These are phyloP conservation scores for Coenonympha arcania DNA, from an alignment of 2,888 invertebrate genomes.

Conservation along the genomic window DNA sequence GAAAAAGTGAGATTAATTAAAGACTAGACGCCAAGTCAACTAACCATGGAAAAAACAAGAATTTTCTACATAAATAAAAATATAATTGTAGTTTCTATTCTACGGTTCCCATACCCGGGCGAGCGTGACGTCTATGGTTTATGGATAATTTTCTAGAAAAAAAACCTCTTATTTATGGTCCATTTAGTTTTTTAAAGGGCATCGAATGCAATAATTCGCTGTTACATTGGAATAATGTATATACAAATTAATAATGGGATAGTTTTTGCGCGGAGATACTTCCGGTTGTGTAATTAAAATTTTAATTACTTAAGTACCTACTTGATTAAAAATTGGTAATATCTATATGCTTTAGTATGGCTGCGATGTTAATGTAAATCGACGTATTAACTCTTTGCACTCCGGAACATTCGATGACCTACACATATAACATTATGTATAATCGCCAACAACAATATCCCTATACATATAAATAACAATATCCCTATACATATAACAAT, in stretches of 20 bases:
- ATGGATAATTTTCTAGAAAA: conserved; percentile 15
- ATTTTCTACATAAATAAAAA: conserved; percentile 1
- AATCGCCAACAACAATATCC: no score
- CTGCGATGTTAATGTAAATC: no score
- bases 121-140: conserved; percentile 14
- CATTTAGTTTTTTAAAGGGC: conserved; percentile 30
- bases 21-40: neutral
- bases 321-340: no score
- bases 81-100: conserved; percentile 8
- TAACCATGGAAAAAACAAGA: conserved; percentile 1
- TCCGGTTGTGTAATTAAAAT: neutral
- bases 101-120: conserved; percentile 11
- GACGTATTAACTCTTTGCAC: no score
- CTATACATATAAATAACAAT: no score
- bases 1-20: no score
- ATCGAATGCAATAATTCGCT: conserved; percentile 3
- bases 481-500: no score
- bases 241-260: neutral
- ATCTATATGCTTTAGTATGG: no score
- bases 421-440: no score
- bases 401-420: no score
- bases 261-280: neutral
- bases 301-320: no score
- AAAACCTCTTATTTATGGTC: conserved; percentile 26
- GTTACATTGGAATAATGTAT: conserved; percentile 2